Evolutionary conservation across 2,113 vertebrate species (phyloP).

Genomic region (Thamnaconus septentrionalis): DNA sequence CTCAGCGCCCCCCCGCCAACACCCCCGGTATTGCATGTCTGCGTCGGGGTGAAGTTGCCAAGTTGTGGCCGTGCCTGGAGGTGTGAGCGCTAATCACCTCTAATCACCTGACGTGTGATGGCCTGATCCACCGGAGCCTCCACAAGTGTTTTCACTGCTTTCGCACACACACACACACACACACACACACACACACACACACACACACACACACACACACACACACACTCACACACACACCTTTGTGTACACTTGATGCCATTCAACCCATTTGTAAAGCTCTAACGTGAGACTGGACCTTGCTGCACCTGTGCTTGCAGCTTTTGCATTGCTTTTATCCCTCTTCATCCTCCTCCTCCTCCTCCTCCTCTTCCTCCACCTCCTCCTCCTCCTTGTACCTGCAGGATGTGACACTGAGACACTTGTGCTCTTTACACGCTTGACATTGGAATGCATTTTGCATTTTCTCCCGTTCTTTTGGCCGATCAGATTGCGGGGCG

Average conservation of each 20-base stretch:
- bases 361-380: too few species aligned
- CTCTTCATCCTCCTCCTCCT: too few species aligned
- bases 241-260: constrained; percentile 11
- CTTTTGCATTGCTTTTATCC: not conserved
- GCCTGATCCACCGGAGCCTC: constrained; percentile 51
- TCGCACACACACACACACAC: constrained; percentile 12
- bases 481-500: too few species aligned
- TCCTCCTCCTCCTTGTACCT: too few species aligned
- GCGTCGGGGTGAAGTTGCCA: constrained; percentile 46
- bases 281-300: constrained; percentile 3
- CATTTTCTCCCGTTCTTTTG: too few species aligned
- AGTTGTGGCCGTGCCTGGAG: constrained; percentile 62
- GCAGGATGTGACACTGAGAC: too few species aligned
- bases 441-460: too few species aligned
- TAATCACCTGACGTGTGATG: constrained; percentile 74
- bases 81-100: constrained; percentile 73
- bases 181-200: constrained; percentile 11
- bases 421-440: too few species aligned
- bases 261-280: constrained; percentile 24
- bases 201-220: constrained; percentile 16
- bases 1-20: too few species aligned
- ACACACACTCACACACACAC: not conserved
- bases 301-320: constrained; percentile 34
- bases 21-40: constrained; percentile 24
- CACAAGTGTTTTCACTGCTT: constrained; percentile 57